Evolutionary conservation across 2,113 vertebrate genomes (phyloP).

Genomic region (Pycnonotus jocosus): DNA sequence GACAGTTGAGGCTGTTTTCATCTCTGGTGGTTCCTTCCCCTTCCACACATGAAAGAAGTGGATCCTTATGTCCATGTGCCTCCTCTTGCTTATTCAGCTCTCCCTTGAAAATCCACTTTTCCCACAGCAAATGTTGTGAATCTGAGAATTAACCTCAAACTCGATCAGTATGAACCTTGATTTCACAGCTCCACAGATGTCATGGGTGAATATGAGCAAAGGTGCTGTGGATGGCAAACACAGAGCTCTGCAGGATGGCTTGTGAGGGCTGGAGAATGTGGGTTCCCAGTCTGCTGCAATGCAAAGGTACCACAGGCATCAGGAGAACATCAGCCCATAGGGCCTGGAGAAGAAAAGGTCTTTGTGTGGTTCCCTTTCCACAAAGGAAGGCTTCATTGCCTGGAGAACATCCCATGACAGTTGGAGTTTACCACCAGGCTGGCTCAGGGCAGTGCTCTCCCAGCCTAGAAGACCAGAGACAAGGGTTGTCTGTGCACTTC

Average conservation of each 20-base stretch:
- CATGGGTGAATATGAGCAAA: neutral
- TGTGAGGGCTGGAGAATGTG: neutral
- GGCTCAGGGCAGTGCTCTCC: neutral
- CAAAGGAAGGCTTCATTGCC: neutral
- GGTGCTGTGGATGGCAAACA: neutral
- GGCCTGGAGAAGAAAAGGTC: neutral
- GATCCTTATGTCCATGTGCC: neutral
- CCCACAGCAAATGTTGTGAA: neutral
- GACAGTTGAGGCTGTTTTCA: neutral
- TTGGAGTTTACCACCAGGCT: neutral
- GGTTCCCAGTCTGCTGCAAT: neutral
- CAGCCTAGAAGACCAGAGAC: neutral
- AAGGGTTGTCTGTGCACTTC: neutral
- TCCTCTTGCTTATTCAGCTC: neutral
- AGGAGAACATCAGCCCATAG: neutral
- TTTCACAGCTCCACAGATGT: neutral
- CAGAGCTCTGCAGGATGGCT: accelerated
- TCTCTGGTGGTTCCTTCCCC: neutral
- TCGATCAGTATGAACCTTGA: neutral
- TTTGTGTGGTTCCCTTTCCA: neutral
- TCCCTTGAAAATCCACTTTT: neutral
- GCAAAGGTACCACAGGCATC: neutral
- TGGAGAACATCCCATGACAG: neutral
- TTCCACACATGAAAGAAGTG: neutral
- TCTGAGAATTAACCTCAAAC: neutral